A percentile compares a stretch with the other conserved stretches of the same genome.
Evolutionary conservation across 2,113 vertebrate genomes (phyloP).

Genomic region (Scophthalmus maximus): DNA sequence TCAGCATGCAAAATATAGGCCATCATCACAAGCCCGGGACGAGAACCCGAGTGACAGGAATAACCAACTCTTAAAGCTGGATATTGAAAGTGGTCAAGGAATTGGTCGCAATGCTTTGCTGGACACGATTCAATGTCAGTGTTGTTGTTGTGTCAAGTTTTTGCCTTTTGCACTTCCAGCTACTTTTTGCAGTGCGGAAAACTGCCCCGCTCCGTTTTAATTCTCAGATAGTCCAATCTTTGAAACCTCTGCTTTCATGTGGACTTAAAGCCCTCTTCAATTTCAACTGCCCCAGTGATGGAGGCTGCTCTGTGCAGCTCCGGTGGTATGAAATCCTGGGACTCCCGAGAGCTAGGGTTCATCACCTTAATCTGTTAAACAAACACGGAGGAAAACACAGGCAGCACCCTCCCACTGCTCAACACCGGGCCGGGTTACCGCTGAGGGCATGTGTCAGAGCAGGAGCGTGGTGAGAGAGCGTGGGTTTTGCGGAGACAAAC

Average conservation of each 20-base stretch:
- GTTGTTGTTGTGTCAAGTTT: background rate
- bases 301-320: slow-evolving; percentile 25
- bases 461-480: slow-evolving; percentile 19
- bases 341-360: slow-evolving; percentile 52
- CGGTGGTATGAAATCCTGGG: slow-evolving; percentile 30
- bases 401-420: slow-evolving; percentile 62
- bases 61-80: slow-evolving; percentile 37
- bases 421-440: slow-evolving; percentile 51
- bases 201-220: background rate
- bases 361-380: slow-evolving; percentile 70
- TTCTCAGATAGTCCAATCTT: background rate
- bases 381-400: slow-evolving; percentile 62
- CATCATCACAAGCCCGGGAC: slow-evolving; percentile 51
- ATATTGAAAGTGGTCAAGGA: background rate
- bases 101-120: too few species aligned
- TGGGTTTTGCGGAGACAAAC: slow-evolving; percentile 58
- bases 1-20: slow-evolving; percentile 80
- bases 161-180: background rate
- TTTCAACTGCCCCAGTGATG: background rate
- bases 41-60: slow-evolving; percentile 47
- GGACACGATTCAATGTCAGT: background rate
- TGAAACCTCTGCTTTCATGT: slow-evolving; percentile 5
- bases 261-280: background rate
- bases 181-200: background rate
- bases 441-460: slow-evolving; percentile 53